Evolutionary conservation across 2,888 invertebrate species (phyloP), one percentile per base, ranked within the genome.

Genomic region (Dusona sp.): DNA sequence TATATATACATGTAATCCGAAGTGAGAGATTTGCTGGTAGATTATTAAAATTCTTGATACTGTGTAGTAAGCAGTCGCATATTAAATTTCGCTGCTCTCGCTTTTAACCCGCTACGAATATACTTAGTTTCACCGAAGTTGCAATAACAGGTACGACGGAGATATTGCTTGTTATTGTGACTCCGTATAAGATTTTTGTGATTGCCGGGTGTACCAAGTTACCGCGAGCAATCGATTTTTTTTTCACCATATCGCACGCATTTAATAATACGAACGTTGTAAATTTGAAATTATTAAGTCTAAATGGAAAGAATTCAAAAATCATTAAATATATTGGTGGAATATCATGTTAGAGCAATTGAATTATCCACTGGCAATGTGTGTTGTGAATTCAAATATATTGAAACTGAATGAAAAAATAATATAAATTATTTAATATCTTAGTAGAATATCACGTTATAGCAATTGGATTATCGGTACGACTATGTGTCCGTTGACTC

Each of bases 11-110:
- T 33, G 19, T 38, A 65, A 65, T 65, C 65, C 65, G 36, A 65
- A 65, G 65, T 65, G 65, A 65, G 65, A 65, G 65, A 65, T 61
- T 61, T 61, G 61, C 61, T 61, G 61, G 61, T 61, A 65, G 65
- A 65, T 65, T 65, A 65, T 65, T 65, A 65, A 65, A 33, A 65
- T 65, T 65, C 65, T 65, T 65, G 36, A 38, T 65, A 65, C 65
- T 38, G 65, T 65, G 36, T 29, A 61, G 57, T 57, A 57, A 57
- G 57, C 57, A 25, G 25, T 65, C 65, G 65, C 65, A 65, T 65
- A 65, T 65, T 65, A 38, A 65, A 65, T 65, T 36, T 65, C 65
- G 65, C 65, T 36, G 36, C 65, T 65, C 65, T 65, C 65, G 65
- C 65, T 65, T 36, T 65, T 38, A 65, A 65, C 65, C 65, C 33